Percentiles rank a stretch among this genome's conserved stretches.
Evolutionary conservation across 1,140 invertebrate genomes (phyloP).

Genomic region (Aphidius ervi): DNA sequence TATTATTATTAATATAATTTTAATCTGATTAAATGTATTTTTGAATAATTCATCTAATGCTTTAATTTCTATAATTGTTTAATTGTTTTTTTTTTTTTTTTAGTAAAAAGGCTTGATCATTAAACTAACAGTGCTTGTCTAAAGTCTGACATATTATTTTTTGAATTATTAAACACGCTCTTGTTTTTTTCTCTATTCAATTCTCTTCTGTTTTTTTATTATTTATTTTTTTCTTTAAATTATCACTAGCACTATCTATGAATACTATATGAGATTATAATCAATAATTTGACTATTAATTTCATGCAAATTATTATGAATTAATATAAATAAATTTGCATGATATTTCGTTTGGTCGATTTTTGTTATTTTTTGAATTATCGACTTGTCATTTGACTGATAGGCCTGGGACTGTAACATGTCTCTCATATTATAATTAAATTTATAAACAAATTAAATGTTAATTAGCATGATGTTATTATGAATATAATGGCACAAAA

Average conservation of each 20-base stretch:
- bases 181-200: neutral
- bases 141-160: slow-evolving; percentile 27
- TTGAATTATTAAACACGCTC: slow-evolving; percentile 27
- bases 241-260: too few species aligned
- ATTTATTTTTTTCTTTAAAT: too few species aligned
- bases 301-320: too few species aligned
- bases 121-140: slow-evolving; percentile 33
- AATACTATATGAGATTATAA: too few species aligned
- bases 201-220: too few species aligned
- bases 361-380: slow-evolving; percentile 16
- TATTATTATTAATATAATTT: slow-evolving; percentile 19
- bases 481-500: slow-evolving; percentile 1
- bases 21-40: slow-evolving; percentile 21
- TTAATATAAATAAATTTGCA: too few species aligned
- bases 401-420: slow-evolving; percentile 32
- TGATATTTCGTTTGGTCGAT: slow-evolving; percentile 1
- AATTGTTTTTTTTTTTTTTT: slow-evolving; percentile 17
- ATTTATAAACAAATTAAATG: neutral
- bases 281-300: too few species aligned
- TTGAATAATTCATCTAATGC: slow-evolving; percentile 16
- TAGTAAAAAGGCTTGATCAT: slow-evolving; percentile 21
- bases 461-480: neutral
- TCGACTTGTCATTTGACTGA: slow-evolving; percentile 21
- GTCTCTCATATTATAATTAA: slow-evolving; percentile 14
- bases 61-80: slow-evolving; percentile 15